Evolutionary conservation across 2,888 invertebrate genomes (phyloP).

Genomic region (Tenthredo notha): DNA sequence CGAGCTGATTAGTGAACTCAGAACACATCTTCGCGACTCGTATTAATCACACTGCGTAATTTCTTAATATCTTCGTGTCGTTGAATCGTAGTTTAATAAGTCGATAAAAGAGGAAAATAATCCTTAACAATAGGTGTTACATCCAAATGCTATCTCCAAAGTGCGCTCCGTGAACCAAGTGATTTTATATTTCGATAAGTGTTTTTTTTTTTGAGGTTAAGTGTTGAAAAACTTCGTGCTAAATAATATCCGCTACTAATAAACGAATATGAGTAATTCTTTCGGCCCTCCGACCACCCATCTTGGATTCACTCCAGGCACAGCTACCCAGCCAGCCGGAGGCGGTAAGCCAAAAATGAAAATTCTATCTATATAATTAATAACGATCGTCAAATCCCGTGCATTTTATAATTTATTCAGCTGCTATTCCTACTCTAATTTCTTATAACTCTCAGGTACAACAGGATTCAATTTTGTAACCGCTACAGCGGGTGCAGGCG

Average conservation of each 20-base stretch:
- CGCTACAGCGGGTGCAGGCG: constrained; percentile 76
- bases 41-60: constrained; percentile 15
- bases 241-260: neutral
- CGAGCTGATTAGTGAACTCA: neutral
- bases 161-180: neutral
- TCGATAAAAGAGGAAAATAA: neutral
- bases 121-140: neutral
- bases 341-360: constrained; percentile 32
- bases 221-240: neutral
- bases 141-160: neutral
- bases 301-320: constrained; percentile 52
- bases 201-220: constrained; percentile 58
- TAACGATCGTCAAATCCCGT: neutral
- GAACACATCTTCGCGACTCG: neutral
- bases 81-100: neutral
- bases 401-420: neutral
- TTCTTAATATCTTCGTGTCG: neutral
- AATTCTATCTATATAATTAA: neutral
- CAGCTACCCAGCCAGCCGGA: constrained; percentile 53
- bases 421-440: neutral
- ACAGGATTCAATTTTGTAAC: neutral
- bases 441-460: neutral
- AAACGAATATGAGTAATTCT: constrained; percentile 64
- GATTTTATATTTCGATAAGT: neutral
- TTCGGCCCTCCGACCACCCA: constrained; percentile 61